Evolutionary conservation across 2,113 vertebrate genomes (phyloP), one percentile per base, ranked within the genome.

Genomic region (Opisthocomus hoazin): DNA sequence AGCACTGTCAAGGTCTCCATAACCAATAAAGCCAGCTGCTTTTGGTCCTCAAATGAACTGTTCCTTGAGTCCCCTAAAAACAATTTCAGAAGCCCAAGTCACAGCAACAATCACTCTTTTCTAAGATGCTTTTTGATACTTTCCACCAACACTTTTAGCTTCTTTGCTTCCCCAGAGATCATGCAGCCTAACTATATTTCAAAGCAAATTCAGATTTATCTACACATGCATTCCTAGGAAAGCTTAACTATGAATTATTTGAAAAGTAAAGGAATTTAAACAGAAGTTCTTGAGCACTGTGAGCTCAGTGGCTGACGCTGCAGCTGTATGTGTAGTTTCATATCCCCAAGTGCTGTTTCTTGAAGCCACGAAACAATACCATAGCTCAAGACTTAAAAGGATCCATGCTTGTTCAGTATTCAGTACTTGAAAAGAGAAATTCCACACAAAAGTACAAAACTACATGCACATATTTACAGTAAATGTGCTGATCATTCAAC

Each of bases 1-100:
- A 99, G 98, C 65, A 99, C 98, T 10, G 99, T 99, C 90, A 99
- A 98, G 1, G 99, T 99, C 97, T 99, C 99, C 99, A 99, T 99
- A 93, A 99, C 99, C 95, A 99, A 96, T 97, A 99, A 98, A 73
- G 99, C 99, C 95, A 99, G 86, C 93, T 99, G 99, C 90, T 99
- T 99, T 98, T 99, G 99, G 91, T 99, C 99, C 97, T 99, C 99
- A 29, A 98, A 97, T 41, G 98, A 98, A 26, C 97, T 97, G 96
- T 98, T 99, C 93, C 98, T 99, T 94, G 98, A 98, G 92, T 99
- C 99, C 34, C 98, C 99, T 99, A 83, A 23, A 51, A 95, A 96
- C 34, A 86, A 56, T 23, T 94, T 78, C 66, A 93, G 64, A 96
- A 80, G 60, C 34, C 74, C 12, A 87, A 83, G 23, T 51, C 16